Conservation (phyloP, 2,797 vertebrate species). For the Muscicapa comitata region DNA sequence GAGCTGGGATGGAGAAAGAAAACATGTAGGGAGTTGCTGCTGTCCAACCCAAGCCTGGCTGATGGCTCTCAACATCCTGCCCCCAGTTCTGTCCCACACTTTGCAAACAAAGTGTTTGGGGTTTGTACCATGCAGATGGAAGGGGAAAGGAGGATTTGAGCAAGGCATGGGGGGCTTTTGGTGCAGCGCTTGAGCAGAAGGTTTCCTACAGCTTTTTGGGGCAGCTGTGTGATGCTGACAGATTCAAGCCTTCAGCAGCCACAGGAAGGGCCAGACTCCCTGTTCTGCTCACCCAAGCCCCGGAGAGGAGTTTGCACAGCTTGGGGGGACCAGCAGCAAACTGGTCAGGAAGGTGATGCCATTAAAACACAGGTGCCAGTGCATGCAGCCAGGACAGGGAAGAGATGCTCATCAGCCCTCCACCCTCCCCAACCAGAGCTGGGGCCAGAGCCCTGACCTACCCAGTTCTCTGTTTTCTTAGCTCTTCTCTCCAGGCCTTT, state of each 20-base stretch:
- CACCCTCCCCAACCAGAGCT: neutral
- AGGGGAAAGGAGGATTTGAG: neutral
- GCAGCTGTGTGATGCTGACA: neutral
- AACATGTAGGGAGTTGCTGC: neutral
- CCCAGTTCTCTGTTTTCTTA: slow-evolving; percentile 93
- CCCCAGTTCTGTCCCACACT: neutral
- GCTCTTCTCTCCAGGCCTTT: slow-evolving; percentile 89
- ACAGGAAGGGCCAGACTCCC: neutral
- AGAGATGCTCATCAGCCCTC: neutral
- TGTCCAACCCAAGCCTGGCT: neutral
- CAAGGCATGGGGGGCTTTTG: neutral
- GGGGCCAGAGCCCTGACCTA: slow-evolving; percentile 53
- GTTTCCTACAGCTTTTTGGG: neutral
- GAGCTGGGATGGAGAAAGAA: slow-evolving; percentile 75
- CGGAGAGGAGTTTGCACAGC: neutral
- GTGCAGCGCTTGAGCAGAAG: neutral
- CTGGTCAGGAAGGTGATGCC: neutral
- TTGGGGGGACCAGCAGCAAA: neutral
- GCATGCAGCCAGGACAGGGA: neutral
- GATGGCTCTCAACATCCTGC: neutral
- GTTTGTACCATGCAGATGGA: neutral
- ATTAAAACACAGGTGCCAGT: neutral
- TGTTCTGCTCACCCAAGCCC: neutral
- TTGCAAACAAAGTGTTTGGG: neutral
- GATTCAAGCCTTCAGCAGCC: neutral